A percentile compares a stretch with the other conserved stretches of the same genome.
Conservation (phyloP, 1,140 invertebrate genomes). For the Berghia stephanieae region DNA sequence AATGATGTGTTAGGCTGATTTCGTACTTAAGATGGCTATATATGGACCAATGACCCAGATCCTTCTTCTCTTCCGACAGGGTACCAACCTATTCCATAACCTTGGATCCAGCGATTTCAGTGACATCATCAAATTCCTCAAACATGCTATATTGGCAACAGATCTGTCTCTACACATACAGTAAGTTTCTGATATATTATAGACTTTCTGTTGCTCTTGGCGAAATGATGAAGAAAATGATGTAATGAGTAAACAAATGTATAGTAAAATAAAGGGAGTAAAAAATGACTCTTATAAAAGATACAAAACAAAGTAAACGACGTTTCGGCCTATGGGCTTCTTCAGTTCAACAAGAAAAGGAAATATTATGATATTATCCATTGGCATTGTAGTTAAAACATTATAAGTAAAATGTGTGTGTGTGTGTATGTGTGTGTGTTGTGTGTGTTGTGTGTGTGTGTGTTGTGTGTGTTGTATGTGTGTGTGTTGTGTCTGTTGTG, state of each 20-base stretch:
- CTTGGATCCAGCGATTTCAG: conserved; percentile 89
- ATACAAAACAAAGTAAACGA: no score
- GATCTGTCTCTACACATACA: conserved; percentile 96
- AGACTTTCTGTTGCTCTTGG: background rate
- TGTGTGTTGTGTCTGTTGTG: no score
- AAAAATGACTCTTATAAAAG: no score
- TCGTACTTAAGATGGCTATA: background rate
- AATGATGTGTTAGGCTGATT: background rate
- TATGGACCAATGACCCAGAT: background rate
- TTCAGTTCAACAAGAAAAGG: no score
- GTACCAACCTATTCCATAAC: conserved; percentile 86
- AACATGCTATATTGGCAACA: conserved; percentile 92
- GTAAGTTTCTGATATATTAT: conserved; percentile 67
- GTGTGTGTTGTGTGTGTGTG: no score
- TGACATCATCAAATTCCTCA: conserved; percentile 88
- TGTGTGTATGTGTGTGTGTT: no score
- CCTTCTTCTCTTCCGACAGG: conserved; percentile 43
- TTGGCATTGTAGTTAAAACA: no score
- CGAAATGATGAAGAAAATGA: background rate
- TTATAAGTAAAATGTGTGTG: no score
- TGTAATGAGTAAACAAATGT: background rate
- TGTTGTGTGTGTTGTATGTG: no score
- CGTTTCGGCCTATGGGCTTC: no score
- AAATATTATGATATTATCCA: no score
- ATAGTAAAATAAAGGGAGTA: no score